A percentile compares a stretch with the other conserved stretches of the same genome.
Evolutionary conservation across 2,888 invertebrate species (phyloP).

Genomic region (Phalangium opilio): DNA sequence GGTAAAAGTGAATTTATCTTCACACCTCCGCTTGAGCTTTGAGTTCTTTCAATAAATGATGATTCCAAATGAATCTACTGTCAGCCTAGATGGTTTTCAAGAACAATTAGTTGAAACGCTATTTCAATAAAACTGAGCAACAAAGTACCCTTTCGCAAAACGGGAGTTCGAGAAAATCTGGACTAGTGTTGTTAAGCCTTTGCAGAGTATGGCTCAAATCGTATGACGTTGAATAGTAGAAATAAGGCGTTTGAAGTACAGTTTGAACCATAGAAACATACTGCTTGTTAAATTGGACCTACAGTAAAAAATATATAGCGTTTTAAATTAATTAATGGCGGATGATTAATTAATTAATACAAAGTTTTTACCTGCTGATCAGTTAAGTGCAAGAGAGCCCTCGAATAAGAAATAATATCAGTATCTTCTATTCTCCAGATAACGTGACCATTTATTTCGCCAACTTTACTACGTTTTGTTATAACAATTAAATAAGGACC

Average conservation of each 20-base stretch:
- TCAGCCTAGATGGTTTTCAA: constrained; percentile 43
- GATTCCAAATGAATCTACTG: constrained; percentile 85
- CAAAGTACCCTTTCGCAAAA: constrained; percentile 31
- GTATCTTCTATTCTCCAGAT: constrained; percentile 59
- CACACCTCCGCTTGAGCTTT: constrained; percentile 51
- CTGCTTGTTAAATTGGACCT: constrained; percentile 61
- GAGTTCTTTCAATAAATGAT: constrained; percentile 56
- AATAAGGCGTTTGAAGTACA: constrained; percentile 64
- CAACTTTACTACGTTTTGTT: constrained; percentile 65
- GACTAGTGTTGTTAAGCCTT: constrained; percentile 61
- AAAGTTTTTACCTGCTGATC: constrained; percentile 51
- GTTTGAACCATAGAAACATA: constrained; percentile 72
- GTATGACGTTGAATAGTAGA: constrained; percentile 86
- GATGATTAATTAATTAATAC: too few relatives aligned
- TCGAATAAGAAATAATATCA: constrained; percentile 56
- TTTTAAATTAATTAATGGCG: too few relatives aligned
- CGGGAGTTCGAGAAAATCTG: constrained; percentile 55
- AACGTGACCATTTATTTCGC: constrained; percentile 60
- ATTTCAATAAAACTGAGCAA: constrained; percentile 2
- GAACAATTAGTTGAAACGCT: background rate
- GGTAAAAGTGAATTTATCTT: too few relatives aligned
- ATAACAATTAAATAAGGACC: constrained; percentile 78
- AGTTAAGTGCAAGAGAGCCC: constrained; percentile 67
- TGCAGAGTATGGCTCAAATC: constrained; percentile 87
- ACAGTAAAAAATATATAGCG: constrained; percentile 21